These are phyloP conservation scores for Popillia japonica DNA, from an alignment of 1,140 invertebrate species.

Conservation along the genomic window DNA sequence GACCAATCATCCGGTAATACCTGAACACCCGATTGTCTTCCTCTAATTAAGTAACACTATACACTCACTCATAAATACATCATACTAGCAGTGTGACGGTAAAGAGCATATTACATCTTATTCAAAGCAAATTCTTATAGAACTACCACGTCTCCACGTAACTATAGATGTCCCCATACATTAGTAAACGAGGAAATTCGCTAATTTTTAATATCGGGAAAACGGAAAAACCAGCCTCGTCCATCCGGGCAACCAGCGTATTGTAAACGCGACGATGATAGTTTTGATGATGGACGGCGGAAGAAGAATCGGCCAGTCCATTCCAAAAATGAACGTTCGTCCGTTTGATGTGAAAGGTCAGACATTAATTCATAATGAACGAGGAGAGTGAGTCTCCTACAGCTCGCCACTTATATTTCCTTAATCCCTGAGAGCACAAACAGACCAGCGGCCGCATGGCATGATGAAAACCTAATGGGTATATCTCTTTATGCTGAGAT, in stretches of 20 bases:
- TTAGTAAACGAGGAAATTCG: neutral
- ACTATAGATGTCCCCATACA: too few relatives aligned
- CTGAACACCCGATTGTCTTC: too few relatives aligned
- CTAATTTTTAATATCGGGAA: conserved; percentile 36
- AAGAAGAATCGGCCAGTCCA: conserved; percentile 48
- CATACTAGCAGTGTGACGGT: too few relatives aligned
- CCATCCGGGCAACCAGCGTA: neutral
- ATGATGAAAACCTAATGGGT: conserved; percentile 62
- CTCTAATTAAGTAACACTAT: too few relatives aligned
- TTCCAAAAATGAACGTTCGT: conserved; percentile 59
- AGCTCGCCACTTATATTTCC: conserved; percentile 61
- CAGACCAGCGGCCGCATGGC: conserved; percentile 57
- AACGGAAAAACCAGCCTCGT: neutral
- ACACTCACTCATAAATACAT: too few relatives aligned
- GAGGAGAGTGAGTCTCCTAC: conserved; percentile 55
- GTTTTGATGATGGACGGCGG: conserved; percentile 2
- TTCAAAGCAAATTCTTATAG: too few relatives aligned
- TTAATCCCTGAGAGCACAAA: conserved; percentile 60
- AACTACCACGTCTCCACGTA: too few relatives aligned
- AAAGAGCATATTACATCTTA: too few relatives aligned
- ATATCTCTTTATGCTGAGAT: conserved; percentile 61
- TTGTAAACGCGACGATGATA: conserved; percentile 35
- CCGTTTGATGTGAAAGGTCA: conserved; percentile 60
- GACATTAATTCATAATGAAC: conserved; percentile 62
- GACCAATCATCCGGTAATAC: too few relatives aligned